Evolutionary conservation across 2,888 invertebrate species (phyloP).

Genomic region (Exephanes ischioxanthus): DNA sequence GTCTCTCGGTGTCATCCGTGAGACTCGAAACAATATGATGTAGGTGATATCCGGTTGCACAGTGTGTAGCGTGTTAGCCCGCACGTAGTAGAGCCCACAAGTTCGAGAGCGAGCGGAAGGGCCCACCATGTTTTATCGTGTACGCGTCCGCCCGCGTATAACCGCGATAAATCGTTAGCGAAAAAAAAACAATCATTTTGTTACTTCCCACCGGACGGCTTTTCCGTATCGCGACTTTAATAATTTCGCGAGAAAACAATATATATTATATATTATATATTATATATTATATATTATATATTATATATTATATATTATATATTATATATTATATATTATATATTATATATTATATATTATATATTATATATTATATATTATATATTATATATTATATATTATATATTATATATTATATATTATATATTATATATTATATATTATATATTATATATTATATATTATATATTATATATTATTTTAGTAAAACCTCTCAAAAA

Average conservation of each 20-base stretch:
- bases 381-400: no score
- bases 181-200: neutral
- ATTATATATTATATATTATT: no score
- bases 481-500: no score
- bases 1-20: slow-evolving; percentile 26
- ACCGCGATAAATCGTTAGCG: slow-evolving; percentile 40
- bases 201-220: neutral
- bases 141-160: slow-evolving; percentile 38
- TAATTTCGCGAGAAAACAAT: neutral
- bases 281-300: no score
- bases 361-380: no score
- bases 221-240: neutral
- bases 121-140: slow-evolving; percentile 34
- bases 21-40: slow-evolving; percentile 45
- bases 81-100: neutral
- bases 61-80: slow-evolving; percentile 4
- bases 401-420: no score
- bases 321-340: no score
- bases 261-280: no score
- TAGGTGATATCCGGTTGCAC: slow-evolving; percentile 51
- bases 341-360: no score
- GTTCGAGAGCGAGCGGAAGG: slow-evolving; percentile 46
- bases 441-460: no score
- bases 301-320: no score
- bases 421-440: no score